Conservation (phyloP, 2,113 vertebrate species). For the Myrmecobius fasciatus region DNA sequence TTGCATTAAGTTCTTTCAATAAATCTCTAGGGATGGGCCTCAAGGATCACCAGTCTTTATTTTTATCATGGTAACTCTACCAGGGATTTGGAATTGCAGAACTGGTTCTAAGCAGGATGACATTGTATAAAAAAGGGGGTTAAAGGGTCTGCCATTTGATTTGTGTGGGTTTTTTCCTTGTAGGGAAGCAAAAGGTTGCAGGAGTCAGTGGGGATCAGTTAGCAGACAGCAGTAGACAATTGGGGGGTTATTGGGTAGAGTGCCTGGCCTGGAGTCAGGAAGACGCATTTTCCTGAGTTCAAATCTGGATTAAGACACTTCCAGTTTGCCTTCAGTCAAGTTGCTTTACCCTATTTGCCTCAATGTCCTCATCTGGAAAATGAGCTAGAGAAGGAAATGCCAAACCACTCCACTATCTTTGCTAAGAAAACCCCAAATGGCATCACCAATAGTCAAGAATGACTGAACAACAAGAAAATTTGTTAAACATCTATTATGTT, state of each 20-base stretch:
- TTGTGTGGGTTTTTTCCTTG: not conserved
- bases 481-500: not conserved
- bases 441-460: not conserved
- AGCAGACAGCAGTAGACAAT: not conserved
- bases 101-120: constrained; percentile 29
- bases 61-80: constrained; percentile 52
- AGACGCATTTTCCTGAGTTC: not conserved
- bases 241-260: not conserved
- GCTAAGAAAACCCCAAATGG: not conserved
- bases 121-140: not conserved
- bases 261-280: not conserved
- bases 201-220: not conserved
- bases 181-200: not conserved
- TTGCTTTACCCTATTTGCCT: not conserved
- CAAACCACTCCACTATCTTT: not conserved
- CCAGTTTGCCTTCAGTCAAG: not conserved
- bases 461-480: not conserved
- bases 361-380: not conserved
- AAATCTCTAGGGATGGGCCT: constrained; percentile 41
- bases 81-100: constrained; percentile 2
- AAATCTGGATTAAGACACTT: not conserved
- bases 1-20: constrained; percentile 67
- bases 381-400: not conserved
- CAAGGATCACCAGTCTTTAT: constrained; percentile 59
- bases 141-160: constrained; percentile 15